Percentiles rank a stretch among this genome's conserved stretches.
Evolutionary conservation across 2,888 invertebrate genomes (phyloP).

Genomic region (Unio pictorum): DNA sequence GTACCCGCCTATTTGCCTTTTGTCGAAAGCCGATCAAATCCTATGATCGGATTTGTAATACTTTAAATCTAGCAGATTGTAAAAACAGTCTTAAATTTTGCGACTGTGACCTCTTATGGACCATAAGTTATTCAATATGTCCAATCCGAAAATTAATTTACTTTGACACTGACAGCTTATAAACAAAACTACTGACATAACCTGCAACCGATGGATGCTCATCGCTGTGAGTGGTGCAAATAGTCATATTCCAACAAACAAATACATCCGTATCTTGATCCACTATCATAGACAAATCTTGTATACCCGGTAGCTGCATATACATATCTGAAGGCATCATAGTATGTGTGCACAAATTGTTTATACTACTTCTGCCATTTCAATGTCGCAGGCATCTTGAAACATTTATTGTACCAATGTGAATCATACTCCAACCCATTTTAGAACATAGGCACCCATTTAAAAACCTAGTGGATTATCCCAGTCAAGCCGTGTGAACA

Average conservation of each 20-base stretch:
- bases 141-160: slow-evolving; percentile 8
- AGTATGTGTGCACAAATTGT: slow-evolving; percentile 29
- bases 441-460: not conserved
- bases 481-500: slow-evolving; percentile 14
- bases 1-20: slow-evolving; percentile 21
- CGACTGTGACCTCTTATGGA: slow-evolving; percentile 23
- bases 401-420: slow-evolving; percentile 12
- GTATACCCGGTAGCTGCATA: slow-evolving; percentile 20
- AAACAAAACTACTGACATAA: slow-evolving; percentile 13
- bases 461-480: slow-evolving; percentile 10
- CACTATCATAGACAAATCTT: slow-evolving; percentile 9
- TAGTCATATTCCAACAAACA: slow-evolving; percentile 13
- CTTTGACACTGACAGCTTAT: not conserved
- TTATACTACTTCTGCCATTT: not conserved
- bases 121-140: slow-evolving; percentile 14
- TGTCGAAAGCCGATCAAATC: slow-evolving; percentile 9
- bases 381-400: slow-evolving; percentile 18
- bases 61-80: slow-evolving; percentile 40
- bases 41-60: slow-evolving; percentile 6
- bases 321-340: slow-evolving; percentile 23
- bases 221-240: slow-evolving; percentile 18
- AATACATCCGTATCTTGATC: slow-evolving; percentile 3
- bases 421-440: slow-evolving; percentile 9
- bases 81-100: slow-evolving; percentile 26
- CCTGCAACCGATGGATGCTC: slow-evolving; percentile 18